Base-by-base conservation (phyloP, 2,113 vertebrate genomes). In the Mormyrus lacerda region DNA sequence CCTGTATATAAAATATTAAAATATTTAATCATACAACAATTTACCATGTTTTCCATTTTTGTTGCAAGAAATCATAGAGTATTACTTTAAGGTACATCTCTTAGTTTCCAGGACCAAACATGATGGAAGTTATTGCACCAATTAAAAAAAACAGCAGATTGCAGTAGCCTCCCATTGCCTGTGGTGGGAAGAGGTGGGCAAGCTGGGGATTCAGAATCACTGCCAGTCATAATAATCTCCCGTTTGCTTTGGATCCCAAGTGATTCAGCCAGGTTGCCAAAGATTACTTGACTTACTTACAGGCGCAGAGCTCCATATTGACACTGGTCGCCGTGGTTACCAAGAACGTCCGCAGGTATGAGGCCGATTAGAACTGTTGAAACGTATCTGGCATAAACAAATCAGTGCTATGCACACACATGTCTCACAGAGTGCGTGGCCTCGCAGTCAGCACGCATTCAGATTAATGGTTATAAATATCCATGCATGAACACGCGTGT, bases 391-490 rank as follows among this genome's bases (percentile, higher is more conserved):
- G 89, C 90, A 90, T 88, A 93, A 94, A 93, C 93, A 94, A 91
- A 91, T 87, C 87, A 24, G 90, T 31, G 91, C 89, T 93, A 90
- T 92, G 92, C 89, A 86, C 44, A 17, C 55, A 93, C 93, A 88
- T 91, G 91, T 53, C 21, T 87, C 88, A 83, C 82, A 86, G 48
- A 53, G 69, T 91, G 89, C 91, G 89, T 88, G 91, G 92, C 90
- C 89, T 91, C 44, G 24, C 87, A 91, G 91, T 93, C 91, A 92
- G 90, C 89, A 69, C 90, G 90, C 88, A 92, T 89, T 91, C 27
- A 93, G 91, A 94, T 94, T 91, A 93, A 93, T 94, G 90, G 89
- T 91, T 93, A 93, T 91, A 93, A 95, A 94, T 92, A 93, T 69
- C 92, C 91, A 93, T 91, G 89, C 83, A 24, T 58, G 88, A 88